Conservation (phyloP, 2,797 vertebrate genomes). For the Aulostomus chinensis region DNA sequence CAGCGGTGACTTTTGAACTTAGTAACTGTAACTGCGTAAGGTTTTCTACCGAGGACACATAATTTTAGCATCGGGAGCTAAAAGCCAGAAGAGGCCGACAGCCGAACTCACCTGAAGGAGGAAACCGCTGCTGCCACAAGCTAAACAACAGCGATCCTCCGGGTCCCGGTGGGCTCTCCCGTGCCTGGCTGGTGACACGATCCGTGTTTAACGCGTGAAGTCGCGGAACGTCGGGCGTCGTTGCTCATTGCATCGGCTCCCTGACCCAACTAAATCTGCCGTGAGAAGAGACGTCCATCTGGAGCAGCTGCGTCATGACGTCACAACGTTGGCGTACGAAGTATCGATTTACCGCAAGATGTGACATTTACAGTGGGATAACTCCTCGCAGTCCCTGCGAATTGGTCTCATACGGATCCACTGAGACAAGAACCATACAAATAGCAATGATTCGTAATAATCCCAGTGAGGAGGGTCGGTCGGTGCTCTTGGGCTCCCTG, state of each 20-base stretch:
- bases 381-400: too few species aligned
- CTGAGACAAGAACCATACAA: too few species aligned
- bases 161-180: not conserved
- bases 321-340: not conserved
- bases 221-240: not conserved
- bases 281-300: slow-evolving; percentile 9
- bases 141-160: accelerated
- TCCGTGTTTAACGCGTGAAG: not conserved
- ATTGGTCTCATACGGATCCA: too few species aligned
- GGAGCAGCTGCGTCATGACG: slow-evolving; percentile 42
- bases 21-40: too few species aligned
- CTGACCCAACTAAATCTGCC: not conserved
- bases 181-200: not conserved
- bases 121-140: slow-evolving; percentile 1
- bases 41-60: too few species aligned
- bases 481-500: too few species aligned
- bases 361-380: too few species aligned
- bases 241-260: not conserved
- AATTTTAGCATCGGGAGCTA: not conserved
- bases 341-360: not conserved
- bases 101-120: slow-evolving; percentile 40
- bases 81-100: slow-evolving; percentile 17
- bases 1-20: too few species aligned
- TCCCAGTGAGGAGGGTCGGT: too few species aligned
- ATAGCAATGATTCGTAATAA: too few species aligned